A percentile compares a stretch with the other conserved stretches of the same genome.
Conservation (phyloP, 2,888 invertebrate species). For the Apeira syringaria region DNA sequence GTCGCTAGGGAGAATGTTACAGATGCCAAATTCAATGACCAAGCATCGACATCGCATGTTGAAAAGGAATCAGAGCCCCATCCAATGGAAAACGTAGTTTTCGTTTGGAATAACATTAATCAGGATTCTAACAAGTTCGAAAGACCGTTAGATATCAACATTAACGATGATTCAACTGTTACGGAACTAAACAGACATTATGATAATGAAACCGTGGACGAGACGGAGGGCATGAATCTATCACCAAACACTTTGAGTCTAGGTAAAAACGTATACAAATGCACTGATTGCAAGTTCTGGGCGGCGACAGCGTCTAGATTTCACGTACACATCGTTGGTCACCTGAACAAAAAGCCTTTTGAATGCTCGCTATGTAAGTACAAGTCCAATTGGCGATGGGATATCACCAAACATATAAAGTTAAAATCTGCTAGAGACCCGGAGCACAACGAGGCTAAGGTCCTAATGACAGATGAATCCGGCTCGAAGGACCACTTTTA, state of each 20-base stretch:
- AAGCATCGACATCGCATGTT: slow-evolving; percentile 49
- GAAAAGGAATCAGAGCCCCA: slow-evolving; percentile 82
- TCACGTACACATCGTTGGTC: slow-evolving; percentile 96
- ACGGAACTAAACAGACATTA: slow-evolving; percentile 60
- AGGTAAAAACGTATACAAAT: slow-evolving; percentile 93
- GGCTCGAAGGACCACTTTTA: no score
- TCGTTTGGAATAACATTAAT: slow-evolving; percentile 91
- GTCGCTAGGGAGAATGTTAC: slow-evolving; percentile 50
- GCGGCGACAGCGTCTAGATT: slow-evolving; percentile 96
- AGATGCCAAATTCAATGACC: slow-evolving; percentile 59
- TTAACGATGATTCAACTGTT: slow-evolving; percentile 73
- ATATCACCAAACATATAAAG: slow-evolving; percentile 97
- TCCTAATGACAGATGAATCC: slow-evolving; percentile 95
- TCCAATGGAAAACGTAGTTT: slow-evolving; percentile 92
- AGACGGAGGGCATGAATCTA: slow-evolving; percentile 84
- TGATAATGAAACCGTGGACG: slow-evolving; percentile 65
- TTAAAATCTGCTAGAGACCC: slow-evolving; percentile 93
- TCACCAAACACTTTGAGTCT: slow-evolving; percentile 74
- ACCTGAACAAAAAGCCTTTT: slow-evolving; percentile 96
- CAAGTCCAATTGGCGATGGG: slow-evolving; percentile 98
- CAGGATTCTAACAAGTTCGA: slow-evolving; percentile 64
- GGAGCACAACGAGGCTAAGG: slow-evolving; percentile 91
- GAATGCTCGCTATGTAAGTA: slow-evolving; percentile 97
- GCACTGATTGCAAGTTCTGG: slow-evolving; percentile 96
- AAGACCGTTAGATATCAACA: slow-evolving; percentile 68